Conservation (phyloP, 2,888 invertebrate species). For the Cetonia aurata region DNA sequence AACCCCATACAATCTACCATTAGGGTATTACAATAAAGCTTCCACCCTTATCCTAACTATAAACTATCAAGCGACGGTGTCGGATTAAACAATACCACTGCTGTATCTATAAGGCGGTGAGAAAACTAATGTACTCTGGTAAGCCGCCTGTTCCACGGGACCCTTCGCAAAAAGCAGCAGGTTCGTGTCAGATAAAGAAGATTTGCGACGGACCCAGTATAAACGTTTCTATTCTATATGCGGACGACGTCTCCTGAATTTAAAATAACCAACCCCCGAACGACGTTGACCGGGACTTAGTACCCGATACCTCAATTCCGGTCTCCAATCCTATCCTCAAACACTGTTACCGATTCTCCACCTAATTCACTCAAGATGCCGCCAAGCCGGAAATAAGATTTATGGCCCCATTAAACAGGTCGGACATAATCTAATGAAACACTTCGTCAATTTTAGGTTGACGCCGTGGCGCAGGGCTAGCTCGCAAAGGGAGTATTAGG, state of each 20-base stretch:
- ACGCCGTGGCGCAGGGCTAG: neutral
- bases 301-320: slow-evolving; percentile 9
- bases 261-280: slow-evolving; percentile 48
- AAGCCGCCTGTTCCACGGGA: slow-evolving; percentile 21
- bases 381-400: slow-evolving; percentile 47
- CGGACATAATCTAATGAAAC: slow-evolving; percentile 47
- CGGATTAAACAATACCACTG: slow-evolving; percentile 28
- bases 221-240: slow-evolving; percentile 52
- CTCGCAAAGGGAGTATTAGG: slow-evolving; percentile 10
- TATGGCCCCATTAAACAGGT: slow-evolving; percentile 46
- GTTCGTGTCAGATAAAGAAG: slow-evolving; percentile 58
- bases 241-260: slow-evolving; percentile 46
- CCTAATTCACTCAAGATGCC: slow-evolving; percentile 52
- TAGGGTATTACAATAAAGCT: slow-evolving; percentile 15
- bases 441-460: slow-evolving; percentile 43
- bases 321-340: slow-evolving; percentile 10
- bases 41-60: slow-evolving; percentile 33
- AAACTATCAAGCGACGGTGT: slow-evolving; percentile 15
- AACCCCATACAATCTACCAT: neutral
- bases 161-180: slow-evolving; percentile 55
- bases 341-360: slow-evolving; percentile 44
- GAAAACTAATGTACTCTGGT: slow-evolving; percentile 38
- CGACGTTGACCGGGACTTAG: slow-evolving; percentile 25
- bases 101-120: slow-evolving; percentile 20
- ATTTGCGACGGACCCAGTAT: slow-evolving; percentile 57